Evolutionary conservation across 1,140 invertebrate species (phyloP).

Genomic region (Drosophila gunungcola): DNA sequence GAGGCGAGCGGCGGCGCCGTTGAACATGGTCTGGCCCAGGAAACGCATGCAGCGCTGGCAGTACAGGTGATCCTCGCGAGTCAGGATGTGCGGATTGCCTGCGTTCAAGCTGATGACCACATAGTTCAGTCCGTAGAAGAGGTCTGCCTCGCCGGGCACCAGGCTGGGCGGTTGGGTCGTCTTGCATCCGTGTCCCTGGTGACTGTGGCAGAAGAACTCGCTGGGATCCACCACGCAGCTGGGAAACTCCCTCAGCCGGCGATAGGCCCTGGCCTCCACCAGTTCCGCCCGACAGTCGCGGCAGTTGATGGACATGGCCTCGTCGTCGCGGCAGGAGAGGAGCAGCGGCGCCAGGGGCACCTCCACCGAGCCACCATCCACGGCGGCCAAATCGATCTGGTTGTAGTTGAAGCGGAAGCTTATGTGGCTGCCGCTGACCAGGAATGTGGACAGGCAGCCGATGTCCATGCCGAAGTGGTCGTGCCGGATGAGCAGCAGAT

Average conservation of each 20-base stretch:
- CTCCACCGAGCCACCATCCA: slow-evolving; percentile 29
- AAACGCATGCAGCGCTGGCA: slow-evolving; percentile 66
- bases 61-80: slow-evolving; percentile 53
- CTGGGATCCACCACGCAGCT: slow-evolving; percentile 65
- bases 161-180: slow-evolving; percentile 23
- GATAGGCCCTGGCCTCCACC: slow-evolving; percentile 27
- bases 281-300: slow-evolving; percentile 34
- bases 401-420: slow-evolving; percentile 66
- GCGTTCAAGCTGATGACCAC: slow-evolving; percentile 51
- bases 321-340: slow-evolving; percentile 22
- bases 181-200: slow-evolving; percentile 28
- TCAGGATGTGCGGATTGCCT: neutral
- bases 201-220: slow-evolving; percentile 78
- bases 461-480: slow-evolving; percentile 62
- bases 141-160: slow-evolving; percentile 44
- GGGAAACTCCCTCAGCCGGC: slow-evolving; percentile 67
- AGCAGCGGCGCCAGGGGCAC: slow-evolving; percentile 18
- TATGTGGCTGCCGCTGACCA: slow-evolving; percentile 30
- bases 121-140: slow-evolving; percentile 74
- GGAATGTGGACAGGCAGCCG: slow-evolving; percentile 41
- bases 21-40: slow-evolving; percentile 53
- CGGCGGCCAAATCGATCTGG: slow-evolving; percentile 41
- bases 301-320: slow-evolving; percentile 35
- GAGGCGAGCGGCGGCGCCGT: slow-evolving; percentile 54
- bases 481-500: slow-evolving; percentile 33